Percentiles rank a stretch among this genome's conserved stretches.
Evolutionary conservation across 2,113 vertebrate species (phyloP).

Genomic region (Brachypteracias leptosomus): DNA sequence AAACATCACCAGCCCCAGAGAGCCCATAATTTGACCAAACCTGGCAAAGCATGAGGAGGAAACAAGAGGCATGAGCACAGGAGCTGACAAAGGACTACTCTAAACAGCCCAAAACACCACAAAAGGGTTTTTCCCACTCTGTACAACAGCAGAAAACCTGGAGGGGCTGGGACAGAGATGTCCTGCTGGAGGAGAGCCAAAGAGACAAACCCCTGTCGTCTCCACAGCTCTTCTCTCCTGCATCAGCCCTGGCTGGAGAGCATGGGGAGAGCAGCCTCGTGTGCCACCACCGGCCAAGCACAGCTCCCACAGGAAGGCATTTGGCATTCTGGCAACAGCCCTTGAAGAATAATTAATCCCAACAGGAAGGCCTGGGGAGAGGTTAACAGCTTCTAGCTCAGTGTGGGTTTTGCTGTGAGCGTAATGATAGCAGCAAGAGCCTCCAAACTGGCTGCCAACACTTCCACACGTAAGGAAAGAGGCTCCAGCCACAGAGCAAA

Average conservation of each 20-base stretch:
- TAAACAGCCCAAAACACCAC: background rate
- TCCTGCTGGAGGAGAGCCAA: background rate
- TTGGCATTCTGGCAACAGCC: constrained; percentile 16
- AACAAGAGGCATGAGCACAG: background rate
- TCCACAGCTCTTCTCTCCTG: background rate
- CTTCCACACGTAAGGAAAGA: background rate
- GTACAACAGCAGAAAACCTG: background rate
- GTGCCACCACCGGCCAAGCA: background rate
- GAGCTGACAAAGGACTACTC: background rate
- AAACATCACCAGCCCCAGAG: background rate
- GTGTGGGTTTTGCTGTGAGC: background rate
- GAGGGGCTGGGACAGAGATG: background rate
- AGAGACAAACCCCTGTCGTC: background rate
- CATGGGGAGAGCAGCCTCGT: background rate
- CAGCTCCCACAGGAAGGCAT: background rate
- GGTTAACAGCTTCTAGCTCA: constrained; percentile 37
- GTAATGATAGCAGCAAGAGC: background rate
- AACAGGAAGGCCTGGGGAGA: constrained; percentile 36
- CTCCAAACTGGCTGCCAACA: background rate
- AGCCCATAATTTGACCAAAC: background rate
- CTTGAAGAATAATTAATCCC: constrained; percentile 42
- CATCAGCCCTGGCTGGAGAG: background rate
- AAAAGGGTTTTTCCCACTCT: background rate
- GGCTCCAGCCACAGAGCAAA: background rate
- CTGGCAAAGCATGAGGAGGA: background rate